Evolutionary conservation across 2,113 vertebrate genomes (phyloP).

Genomic region (Panthera tigris): DNA sequence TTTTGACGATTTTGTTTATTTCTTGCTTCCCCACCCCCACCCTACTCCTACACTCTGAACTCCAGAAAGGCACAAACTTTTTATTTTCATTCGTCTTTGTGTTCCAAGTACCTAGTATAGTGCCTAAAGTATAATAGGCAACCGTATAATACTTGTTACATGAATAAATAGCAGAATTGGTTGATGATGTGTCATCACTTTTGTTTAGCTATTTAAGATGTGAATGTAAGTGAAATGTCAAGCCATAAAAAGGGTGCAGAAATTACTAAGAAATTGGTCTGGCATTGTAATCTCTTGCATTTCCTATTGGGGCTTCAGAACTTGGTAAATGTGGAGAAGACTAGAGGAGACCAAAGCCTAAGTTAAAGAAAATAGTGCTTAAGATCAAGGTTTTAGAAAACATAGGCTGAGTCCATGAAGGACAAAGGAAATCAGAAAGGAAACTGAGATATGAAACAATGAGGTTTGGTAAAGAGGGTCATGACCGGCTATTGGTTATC

Average conservation of each 20-base stretch:
- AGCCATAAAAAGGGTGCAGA: background rate
- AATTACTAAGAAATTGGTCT: background rate
- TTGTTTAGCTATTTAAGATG: background rate
- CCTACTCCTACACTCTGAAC: background rate
- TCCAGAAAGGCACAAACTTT: background rate
- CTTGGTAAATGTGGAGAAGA: background rate
- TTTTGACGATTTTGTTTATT: background rate
- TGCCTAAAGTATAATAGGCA: too few species aligned
- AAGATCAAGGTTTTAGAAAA: background rate
- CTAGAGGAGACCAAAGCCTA: background rate
- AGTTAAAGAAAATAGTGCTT: background rate
- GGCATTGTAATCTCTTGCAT: background rate
- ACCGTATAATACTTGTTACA: background rate
- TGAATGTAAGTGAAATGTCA: background rate
- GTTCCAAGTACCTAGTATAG: background rate
- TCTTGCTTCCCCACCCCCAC: background rate
- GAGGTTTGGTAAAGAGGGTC: background rate
- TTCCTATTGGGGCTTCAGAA: background rate
- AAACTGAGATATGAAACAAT: background rate
- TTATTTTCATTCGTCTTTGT: background rate
- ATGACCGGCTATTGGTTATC: background rate
- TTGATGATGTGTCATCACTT: background rate
- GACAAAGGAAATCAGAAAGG: background rate
- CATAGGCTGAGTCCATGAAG: background rate
- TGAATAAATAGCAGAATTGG: background rate